These are phyloP conservation scores for Cerastis rubricosa DNA, from an alignment of 2,888 invertebrate genomes.

Conservation along the genomic window DNA sequence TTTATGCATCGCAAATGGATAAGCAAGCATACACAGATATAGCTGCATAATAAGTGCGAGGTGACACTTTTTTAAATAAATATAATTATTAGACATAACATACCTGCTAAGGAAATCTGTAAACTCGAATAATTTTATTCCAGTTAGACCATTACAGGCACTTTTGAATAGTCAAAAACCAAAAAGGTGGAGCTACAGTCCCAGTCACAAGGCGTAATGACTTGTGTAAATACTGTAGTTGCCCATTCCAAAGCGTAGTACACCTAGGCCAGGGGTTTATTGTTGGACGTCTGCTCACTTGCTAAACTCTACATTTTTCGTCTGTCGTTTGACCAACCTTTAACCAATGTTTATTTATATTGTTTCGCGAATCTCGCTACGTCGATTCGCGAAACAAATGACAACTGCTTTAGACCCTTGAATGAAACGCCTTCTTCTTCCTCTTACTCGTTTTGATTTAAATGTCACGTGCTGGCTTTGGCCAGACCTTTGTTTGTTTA, in stretches of 20 bases:
- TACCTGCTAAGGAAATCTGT: neutral
- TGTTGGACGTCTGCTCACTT: neutral
- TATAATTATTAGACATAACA: too few species aligned
- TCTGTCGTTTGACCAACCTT: neutral
- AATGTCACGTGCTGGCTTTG: neutral
- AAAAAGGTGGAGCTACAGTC: neutral
- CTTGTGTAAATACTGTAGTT: neutral
- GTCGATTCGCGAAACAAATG: too few species aligned
- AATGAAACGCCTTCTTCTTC: neutral
- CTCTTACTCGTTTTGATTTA: neutral
- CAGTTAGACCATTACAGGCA: too few species aligned
- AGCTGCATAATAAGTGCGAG: too few species aligned
- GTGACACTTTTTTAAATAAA: too few species aligned
- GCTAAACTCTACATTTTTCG: too few species aligned
- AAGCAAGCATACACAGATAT: neutral
- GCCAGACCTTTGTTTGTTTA: slow-evolving; percentile 4
- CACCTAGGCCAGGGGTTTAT: neutral
- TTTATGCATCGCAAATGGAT: neutral
- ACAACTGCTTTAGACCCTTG: too few species aligned
- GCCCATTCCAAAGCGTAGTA: neutral
- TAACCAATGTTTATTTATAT: neutral
- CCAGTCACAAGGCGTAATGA: neutral
- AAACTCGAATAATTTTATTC: too few species aligned
- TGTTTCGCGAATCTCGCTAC: too few species aligned
- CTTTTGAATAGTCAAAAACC: too few species aligned